Conservation (phyloP, 92 coral and sea anemone species). For the Paragorgia papillata region DNA sequence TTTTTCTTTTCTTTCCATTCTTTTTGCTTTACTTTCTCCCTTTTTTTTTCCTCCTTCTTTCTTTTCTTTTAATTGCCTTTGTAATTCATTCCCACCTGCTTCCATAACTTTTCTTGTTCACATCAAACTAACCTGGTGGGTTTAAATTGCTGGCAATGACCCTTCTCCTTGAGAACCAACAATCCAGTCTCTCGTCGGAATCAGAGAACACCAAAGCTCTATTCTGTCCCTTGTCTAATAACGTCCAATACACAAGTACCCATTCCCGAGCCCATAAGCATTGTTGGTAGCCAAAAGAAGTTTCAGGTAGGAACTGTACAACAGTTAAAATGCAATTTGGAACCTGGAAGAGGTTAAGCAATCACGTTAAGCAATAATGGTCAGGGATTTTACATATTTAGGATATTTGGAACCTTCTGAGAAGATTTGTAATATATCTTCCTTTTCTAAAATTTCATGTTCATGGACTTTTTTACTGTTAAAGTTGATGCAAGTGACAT, state of each 20-base stretch:
- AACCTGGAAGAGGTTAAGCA: no score
- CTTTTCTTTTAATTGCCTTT: neutral
- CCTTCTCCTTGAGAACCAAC: conserved; percentile 38
- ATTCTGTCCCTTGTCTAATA: neutral
- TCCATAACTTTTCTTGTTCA: no score
- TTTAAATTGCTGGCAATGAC: neutral
- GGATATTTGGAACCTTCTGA: no score
- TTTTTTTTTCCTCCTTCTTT: neutral
- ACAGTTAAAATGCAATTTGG: conserved; percentile 48
- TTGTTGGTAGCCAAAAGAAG: conserved; percentile 50
- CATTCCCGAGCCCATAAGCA: conserved; percentile 75
- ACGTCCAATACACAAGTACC: conserved; percentile 48
- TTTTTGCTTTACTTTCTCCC: neutral
- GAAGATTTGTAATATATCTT: no score
- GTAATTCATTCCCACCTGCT: no score
- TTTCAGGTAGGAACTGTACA: conserved; percentile 43
- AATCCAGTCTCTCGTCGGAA: conserved; percentile 23
- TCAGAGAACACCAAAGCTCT: neutral
- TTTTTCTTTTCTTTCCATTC: neutral
- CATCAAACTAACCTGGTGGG: conserved; percentile 36
- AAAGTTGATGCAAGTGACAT: no score
- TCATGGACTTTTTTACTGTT: no score
- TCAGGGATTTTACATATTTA: no score
- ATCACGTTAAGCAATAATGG: no score
- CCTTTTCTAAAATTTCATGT: no score